Base-by-base conservation (phyloP, 2,888 invertebrate species). In the Cephus pulcher region DNA sequence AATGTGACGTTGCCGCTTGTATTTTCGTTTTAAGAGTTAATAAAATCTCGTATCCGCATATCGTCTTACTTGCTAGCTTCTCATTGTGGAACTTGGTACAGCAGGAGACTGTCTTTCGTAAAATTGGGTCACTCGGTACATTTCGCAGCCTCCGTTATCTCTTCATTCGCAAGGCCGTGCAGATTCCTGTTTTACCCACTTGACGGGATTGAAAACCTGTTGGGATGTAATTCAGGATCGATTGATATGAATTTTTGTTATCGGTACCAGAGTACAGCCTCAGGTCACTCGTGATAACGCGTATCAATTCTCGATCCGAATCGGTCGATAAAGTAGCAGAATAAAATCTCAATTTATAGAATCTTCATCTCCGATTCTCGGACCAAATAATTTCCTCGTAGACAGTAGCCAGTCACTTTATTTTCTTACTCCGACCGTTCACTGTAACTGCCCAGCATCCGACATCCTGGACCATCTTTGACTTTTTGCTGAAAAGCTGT, bases 91-190 rank as follows among this genome's bases (percentile, higher is more conserved):
- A 40, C 12, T 40, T 4, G 15, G 23, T 23, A 2, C 15, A 6
- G 15, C 23, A 23, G 6, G 1, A 6, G 15, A 56, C 56, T 56
- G 23, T 6, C 23, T 56, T 56, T 2, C 71, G 71, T 34, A 75
- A 73, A 83, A 84, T 82, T 84, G 80, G 84, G 85, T 82, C 83
- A 82, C 80, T 76, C 84, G 84, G 82, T 83, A 81, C 80, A 80
- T 81, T 82, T 78, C 79, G 37, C 78, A 79, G 70, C 81, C 56
- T 15, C 83, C 77, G 75, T 78, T 78, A 75, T 77, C 30, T 75
- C 77, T 80, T 82, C 82, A 82, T 82, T 82, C 77, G 83, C 86
- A 87, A 87, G 87, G 87, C 79, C 86, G 83, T 75, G 76, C 76
- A 79, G 15, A 15, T 15, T 15, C 23, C 40, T 23, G 40, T 75